Conservation (phyloP, 2,888 invertebrate genomes). For the Muschampia plurimacula region DNA sequence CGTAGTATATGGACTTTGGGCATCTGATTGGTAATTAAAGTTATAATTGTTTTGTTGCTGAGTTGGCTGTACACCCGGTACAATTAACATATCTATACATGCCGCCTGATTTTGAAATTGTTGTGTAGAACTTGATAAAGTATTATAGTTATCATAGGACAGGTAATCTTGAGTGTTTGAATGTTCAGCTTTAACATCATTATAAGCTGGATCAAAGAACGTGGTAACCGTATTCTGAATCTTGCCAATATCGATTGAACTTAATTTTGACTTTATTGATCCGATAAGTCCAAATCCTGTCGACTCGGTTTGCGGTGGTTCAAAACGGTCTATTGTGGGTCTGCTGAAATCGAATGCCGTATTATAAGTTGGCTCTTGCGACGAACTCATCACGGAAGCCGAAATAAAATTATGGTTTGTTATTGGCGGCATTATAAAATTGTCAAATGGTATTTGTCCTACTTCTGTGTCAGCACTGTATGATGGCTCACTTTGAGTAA, state of each 20-base stretch:
- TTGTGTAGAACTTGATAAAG: conserved; percentile 30
- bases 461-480: conserved; percentile 3
- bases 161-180: conserved; percentile 42
- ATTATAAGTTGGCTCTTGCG: conserved; percentile 46
- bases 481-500: conserved; percentile 23
- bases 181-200: conserved; percentile 57
- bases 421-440: conserved; percentile 40
- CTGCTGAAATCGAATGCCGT: conserved; percentile 75
- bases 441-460: conserved; percentile 48
- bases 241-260: conserved; percentile 77
- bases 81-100: conserved; percentile 45
- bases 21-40: neutral
- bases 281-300: conserved; percentile 76
- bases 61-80: neutral
- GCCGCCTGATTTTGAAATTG: conserved; percentile 42
- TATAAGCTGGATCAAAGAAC: conserved; percentile 78
- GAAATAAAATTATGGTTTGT: conserved; percentile 53
- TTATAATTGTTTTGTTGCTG: neutral
- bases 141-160: neutral
- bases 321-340: conserved; percentile 60
- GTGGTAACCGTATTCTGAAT: conserved; percentile 78
- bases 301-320: conserved; percentile 59
- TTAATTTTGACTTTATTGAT: conserved; percentile 78
- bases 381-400: conserved; percentile 29
- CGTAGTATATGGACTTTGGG: neutral